These are phyloP conservation scores for Drosophila crucigera DNA, from an alignment of 2,888 invertebrate species.

Conservation along the genomic window DNA sequence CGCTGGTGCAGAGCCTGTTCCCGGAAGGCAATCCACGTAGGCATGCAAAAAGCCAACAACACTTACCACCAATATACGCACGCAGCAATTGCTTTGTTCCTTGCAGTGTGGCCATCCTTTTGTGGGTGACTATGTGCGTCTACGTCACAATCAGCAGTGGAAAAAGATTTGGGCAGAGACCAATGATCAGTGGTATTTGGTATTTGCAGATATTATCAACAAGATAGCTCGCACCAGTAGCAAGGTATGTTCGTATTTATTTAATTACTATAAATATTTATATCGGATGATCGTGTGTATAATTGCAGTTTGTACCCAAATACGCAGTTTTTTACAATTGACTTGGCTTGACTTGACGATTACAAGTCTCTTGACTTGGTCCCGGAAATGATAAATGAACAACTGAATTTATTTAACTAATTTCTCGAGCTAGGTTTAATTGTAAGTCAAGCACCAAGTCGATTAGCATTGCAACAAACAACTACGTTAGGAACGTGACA, in stretches of 20 bases:
- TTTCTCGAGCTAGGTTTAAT: constrained; percentile 71
- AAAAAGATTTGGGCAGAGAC: constrained; percentile 91
- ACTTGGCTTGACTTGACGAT: too few relatives aligned
- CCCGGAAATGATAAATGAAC: constrained; percentile 60
- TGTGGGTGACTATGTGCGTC: constrained; percentile 95
- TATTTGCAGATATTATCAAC: constrained; percentile 95
- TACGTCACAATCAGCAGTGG: constrained; percentile 95
- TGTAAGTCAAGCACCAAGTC: constrained; percentile 75
- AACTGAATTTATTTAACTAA: constrained; percentile 74
- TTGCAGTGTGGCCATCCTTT: constrained; percentile 94
- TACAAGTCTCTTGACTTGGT: constrained; percentile 58
- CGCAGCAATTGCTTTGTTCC: constrained; percentile 86
- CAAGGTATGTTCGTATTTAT: constrained; percentile 87
- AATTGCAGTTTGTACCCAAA: constrained; percentile 90
- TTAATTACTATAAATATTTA: not conserved
- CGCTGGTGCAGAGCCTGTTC: constrained; percentile 90
- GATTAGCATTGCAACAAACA: constrained; percentile 70
- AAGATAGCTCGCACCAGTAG: constrained; percentile 92
- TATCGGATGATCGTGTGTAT: not conserved
- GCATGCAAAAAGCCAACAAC: constrained; percentile 89
- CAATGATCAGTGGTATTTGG: constrained; percentile 94
- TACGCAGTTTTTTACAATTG: constrained; percentile 52
- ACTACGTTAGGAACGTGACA: constrained; percentile 39
- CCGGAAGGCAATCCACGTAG: constrained; percentile 91
- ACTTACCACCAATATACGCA: constrained; percentile 90